Percentiles rank a stretch among this genome's conserved stretches.
phyloP scores from a whole-genome alignment of 1,140 invertebrate species.

The Drosophila azteca region DNA sequence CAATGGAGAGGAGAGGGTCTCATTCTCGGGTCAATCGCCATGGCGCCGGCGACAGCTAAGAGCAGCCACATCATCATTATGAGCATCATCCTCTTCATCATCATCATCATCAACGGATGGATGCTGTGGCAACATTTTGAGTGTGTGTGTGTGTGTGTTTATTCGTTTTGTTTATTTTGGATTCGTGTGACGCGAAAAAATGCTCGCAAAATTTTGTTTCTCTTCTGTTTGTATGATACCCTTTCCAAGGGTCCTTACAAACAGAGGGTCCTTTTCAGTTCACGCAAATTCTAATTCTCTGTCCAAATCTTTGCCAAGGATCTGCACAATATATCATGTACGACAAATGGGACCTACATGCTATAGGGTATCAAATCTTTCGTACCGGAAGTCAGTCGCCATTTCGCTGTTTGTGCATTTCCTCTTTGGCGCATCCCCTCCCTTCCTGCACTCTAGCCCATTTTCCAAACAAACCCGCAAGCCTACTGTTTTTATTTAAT shows the following conservation, averaged over 20 bases:
- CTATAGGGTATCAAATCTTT: not conserved
- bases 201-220: constrained; percentile 42
- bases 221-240: constrained; percentile 1
- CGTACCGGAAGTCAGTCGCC: too few relatives aligned
- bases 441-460: not conserved
- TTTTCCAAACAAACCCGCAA: not conserved
- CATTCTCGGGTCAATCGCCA: constrained; percentile 48
- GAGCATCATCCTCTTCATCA: constrained; percentile 4
- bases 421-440: constrained; percentile 6
- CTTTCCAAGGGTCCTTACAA: not conserved
- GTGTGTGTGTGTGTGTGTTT: not conserved
- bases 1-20: constrained; percentile 33
- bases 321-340: too few relatives aligned
- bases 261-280: too few relatives aligned
- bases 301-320: too few relatives aligned
- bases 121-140: constrained; percentile 42
- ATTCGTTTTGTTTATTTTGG: constrained; percentile 61
- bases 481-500: constrained; percentile 20
- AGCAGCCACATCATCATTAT: not conserved
- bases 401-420: constrained; percentile 35
- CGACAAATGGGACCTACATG: too few relatives aligned
- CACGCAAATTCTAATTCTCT: too few relatives aligned
- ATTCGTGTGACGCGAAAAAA: constrained; percentile 67
- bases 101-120: constrained; percentile 24
- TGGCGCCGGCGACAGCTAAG: constrained; percentile 53